Evolutionary conservation across 2,888 invertebrate genomes (phyloP).

Genomic region (Anorthoa munda): DNA sequence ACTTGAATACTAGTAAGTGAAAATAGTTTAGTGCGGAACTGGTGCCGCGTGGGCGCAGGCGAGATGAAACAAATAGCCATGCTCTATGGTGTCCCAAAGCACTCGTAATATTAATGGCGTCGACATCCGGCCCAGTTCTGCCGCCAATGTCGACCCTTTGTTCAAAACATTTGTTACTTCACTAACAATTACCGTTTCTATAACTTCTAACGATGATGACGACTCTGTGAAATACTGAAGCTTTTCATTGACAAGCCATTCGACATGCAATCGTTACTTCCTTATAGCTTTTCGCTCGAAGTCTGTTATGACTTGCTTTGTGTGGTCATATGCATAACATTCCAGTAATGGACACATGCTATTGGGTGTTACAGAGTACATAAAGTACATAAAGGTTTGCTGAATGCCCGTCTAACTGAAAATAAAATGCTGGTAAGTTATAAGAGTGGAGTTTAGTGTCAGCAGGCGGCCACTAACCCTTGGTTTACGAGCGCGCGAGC

Average conservation of each 20-base stretch:
- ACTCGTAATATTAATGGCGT: conserved; percentile 72
- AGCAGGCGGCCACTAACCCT: conserved; percentile 78
- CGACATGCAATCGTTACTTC: conserved; percentile 48
- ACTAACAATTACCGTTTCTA: conserved; percentile 59
- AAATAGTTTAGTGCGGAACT: conserved; percentile 69
- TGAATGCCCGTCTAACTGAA: conserved; percentile 65
- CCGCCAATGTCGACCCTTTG: conserved; percentile 62
- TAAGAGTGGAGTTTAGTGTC: conserved; percentile 68
- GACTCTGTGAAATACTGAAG: conserved; percentile 38
- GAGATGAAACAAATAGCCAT: conserved; percentile 75
- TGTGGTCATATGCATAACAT: conserved; percentile 39
- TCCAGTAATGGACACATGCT: conserved; percentile 48
- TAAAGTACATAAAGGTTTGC: conserved; percentile 58
- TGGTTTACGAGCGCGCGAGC: conserved; percentile 77
- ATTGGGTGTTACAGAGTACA: conserved; percentile 47
- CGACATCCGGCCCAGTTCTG: conserved; percentile 71
- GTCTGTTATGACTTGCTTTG: conserved; percentile 35
- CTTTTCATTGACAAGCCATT: conserved; percentile 37
- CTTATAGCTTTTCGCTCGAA: conserved; percentile 40
- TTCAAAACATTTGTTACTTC: conserved; percentile 63
- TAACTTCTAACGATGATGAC: conserved; percentile 50
- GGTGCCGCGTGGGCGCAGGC: conserved; percentile 71
- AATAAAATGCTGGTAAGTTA: conserved; percentile 68
- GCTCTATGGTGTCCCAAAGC: conserved; percentile 69
- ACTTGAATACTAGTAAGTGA: conserved; percentile 56